These are phyloP conservation scores for Crotalus horridus DNA, from an alignment of 2,113 vertebrate species.

Conservation along the genomic window DNA sequence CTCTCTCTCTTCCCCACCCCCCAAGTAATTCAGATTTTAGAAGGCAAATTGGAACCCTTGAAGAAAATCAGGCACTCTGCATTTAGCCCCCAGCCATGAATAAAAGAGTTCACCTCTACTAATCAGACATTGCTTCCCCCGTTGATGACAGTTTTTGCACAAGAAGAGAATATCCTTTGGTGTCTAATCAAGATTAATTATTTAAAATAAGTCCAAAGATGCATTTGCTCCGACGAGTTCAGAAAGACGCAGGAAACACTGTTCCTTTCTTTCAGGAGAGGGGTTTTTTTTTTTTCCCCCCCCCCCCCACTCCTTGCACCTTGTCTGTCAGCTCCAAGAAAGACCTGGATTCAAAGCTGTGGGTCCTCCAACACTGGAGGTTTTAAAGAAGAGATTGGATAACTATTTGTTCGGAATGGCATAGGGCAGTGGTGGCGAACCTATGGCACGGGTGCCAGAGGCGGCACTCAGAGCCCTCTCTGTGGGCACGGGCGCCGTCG, in stretches of 20 bases:
- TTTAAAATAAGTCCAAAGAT: neutral
- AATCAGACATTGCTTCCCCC: neutral
- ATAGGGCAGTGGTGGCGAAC: no score
- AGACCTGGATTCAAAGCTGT: neutral
- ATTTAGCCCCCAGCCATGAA: neutral
- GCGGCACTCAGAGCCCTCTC: no score
- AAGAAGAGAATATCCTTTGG: neutral
- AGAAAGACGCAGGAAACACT: neutral
- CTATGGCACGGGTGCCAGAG: no score
- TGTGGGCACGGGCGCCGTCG: no score
- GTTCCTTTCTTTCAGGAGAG: neutral
- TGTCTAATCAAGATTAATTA: constrained; percentile 5
- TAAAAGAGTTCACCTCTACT: neutral
- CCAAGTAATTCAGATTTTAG: neutral
- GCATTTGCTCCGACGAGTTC: neutral
- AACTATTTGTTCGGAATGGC: neutral
- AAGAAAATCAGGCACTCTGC: neutral
- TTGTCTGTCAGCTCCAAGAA: neutral
- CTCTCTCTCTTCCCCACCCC: accelerated
- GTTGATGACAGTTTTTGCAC: neutral
- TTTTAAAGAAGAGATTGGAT: neutral
- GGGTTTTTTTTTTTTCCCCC: no score
- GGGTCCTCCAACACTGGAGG: no score
- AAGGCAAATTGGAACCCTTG: neutral
- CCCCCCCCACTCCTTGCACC: no score